Evolutionary conservation across 2,797 vertebrate genomes (phyloP).

Genomic region (Etheostoma nigrum): DNA sequence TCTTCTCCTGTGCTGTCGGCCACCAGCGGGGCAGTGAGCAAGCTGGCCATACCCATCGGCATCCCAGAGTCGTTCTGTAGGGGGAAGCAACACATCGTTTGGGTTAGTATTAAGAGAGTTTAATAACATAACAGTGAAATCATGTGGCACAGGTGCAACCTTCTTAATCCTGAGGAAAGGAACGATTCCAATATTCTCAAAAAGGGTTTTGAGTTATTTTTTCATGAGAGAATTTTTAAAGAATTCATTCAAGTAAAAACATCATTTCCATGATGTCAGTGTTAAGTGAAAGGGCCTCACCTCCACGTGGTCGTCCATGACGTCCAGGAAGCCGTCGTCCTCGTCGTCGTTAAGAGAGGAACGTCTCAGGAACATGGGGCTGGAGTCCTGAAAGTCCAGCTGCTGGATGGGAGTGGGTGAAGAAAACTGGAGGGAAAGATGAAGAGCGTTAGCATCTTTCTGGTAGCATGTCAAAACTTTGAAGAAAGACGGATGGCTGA

Average conservation of each 20-base stretch:
- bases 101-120: neutral
- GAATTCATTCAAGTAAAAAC: neutral
- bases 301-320: slow-evolving; percentile 87
- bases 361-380: slow-evolving; percentile 83
- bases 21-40: slow-evolving; percentile 89
- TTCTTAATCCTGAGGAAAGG: neutral
- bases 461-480: fast-evolving
- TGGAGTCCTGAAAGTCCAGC: slow-evolving; percentile 65
- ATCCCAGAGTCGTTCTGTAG: slow-evolving; percentile 78
- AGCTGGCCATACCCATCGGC: slow-evolving; percentile 86
- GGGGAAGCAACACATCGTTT: neutral
- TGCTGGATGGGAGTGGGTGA: slow-evolving; percentile 70
- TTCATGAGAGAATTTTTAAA: too few species aligned
- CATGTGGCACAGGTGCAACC: too few species aligned
- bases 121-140: too few species aligned
- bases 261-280: neutral
- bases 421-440: slow-evolving; percentile 58
- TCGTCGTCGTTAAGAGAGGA: slow-evolving; percentile 83
- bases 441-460: neutral
- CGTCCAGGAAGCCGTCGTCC: slow-evolving; percentile 91
- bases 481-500: fast-evolving
- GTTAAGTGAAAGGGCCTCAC: slow-evolving; percentile 32
- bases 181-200: too few species aligned
- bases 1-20: slow-evolving; percentile 63
- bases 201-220: neutral